Evolutionary conservation across 2,888 invertebrate genomes (phyloP), one percentile per base, ranked within the genome.

Genomic region (Drosophila barbarae): DNA sequence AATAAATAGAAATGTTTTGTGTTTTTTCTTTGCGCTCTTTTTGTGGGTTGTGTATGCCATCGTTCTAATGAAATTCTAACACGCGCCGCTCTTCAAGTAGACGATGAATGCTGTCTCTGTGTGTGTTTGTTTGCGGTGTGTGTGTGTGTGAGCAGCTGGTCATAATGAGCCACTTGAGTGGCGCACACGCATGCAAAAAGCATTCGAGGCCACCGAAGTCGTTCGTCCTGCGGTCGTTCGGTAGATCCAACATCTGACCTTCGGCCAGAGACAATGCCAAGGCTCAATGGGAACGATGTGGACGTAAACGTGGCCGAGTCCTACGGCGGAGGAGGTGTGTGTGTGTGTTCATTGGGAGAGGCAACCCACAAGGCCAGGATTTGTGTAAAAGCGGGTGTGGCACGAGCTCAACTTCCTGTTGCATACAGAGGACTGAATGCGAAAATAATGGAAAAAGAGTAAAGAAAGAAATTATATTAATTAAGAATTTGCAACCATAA

Each of bases 11-110:
- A 81, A 84, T 72, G 76, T 26, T 38, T 38, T 32, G 2, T 9
- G 2, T 59, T 38, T 47, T 34, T 21, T 21, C 13, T 12, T 18
- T 28, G 30, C 28, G 1, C 38, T 21, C 38, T 26, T 38, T 39
- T n/a, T 39, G 15, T 15, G 35, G 35, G 57, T 49, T 35, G 41
- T 35, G 41, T n/a, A 10, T 63, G 68, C 69, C 60, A 78, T 72
- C 74, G 72, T 52, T 68, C 54, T 70, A 70, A 79, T 79, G 77
- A 82, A 79, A 84, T 79, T 82, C 83, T 71, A 71, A 39, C 79
- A 81, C 66, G 82, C 68, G 67, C 67, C 34, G 32, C 46, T 38
- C 36, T 52, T 28, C 39, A 50, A 61, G 47, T 51, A 59, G 51
- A 56, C 69, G 70, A 69, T 55, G 41, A 47, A 60, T 69, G 26